These are phyloP conservation scores for Diachasma alloeum DNA, from an alignment of 1,140 invertebrate species.

Conservation along the genomic window DNA sequence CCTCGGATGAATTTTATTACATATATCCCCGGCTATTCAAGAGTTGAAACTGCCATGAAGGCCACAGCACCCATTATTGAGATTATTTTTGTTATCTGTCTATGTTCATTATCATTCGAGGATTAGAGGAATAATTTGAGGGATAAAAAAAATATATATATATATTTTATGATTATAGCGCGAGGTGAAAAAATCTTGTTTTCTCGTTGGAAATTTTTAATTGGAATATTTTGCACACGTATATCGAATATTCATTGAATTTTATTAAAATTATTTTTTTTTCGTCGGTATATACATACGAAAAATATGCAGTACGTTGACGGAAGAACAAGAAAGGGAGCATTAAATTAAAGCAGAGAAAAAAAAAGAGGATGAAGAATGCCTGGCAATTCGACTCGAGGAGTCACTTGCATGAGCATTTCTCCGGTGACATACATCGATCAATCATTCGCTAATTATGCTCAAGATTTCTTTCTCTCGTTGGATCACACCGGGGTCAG, in stretches of 20 bases:
- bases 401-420: constrained; percentile 15
- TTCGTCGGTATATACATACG: not conserved
- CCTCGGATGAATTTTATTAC: constrained; percentile 11
- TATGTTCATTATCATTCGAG: constrained; percentile 9
- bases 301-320: constrained; percentile 28
- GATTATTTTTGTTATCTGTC: not conserved
- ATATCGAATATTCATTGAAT: constrained; percentile 1
- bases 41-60: not conserved
- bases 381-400: constrained; percentile 2
- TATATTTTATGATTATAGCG: not conserved
- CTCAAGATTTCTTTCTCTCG: constrained; percentile 59
- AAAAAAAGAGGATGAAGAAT: constrained; percentile 4
- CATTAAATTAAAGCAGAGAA: constrained; percentile 29
- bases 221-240: not conserved
- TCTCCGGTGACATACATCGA: constrained; percentile 54
- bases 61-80: not conserved
- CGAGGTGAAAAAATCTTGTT: not conserved
- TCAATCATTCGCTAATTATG: constrained; percentile 65
- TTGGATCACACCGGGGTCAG: constrained; percentile 25
- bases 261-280: constrained; percentile 9
- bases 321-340: not conserved
- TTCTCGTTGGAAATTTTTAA: not conserved
- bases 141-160: not conserved
- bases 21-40: not conserved
- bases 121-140: constrained; percentile 12